phyloP scores from a whole-genome alignment of 2,113 vertebrate genomes.

The Tonatia bakeri region DNA sequence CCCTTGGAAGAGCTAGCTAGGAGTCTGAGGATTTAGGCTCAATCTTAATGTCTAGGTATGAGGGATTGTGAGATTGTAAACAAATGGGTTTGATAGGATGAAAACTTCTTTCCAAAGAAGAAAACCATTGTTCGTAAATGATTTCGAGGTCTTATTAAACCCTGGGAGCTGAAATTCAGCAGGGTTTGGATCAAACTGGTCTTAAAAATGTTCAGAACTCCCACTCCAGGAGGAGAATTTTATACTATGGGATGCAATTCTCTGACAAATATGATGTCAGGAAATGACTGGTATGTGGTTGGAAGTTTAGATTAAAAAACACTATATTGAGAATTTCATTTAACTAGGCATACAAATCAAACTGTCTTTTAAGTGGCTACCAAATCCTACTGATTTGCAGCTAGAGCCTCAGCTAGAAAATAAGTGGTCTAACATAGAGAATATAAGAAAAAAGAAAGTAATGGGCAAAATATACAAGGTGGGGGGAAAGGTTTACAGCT shows the following conservation, averaged over 20 bases:
- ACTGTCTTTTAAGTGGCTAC: not conserved
- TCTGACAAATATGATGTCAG: not conserved
- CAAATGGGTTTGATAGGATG: not conserved
- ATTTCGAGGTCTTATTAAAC: not conserved
- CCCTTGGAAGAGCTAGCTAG: not conserved
- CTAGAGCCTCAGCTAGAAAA: not conserved
- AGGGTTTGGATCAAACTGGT: not conserved
- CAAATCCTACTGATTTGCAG: constrained; percentile 2
- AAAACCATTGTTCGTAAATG: not conserved
- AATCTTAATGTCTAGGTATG: not conserved
- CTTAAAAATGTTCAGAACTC: not conserved
- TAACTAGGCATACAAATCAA: not conserved
- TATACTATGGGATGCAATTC: not conserved
- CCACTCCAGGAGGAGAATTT: not conserved
- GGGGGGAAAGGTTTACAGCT: not conserved
- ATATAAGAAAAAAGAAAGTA: not conserved
- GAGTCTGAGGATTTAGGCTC: not conserved
- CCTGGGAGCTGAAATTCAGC: not conserved
- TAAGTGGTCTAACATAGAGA: not conserved
- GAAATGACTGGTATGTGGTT: not conserved
- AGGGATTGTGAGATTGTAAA: not conserved
- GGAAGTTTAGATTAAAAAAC: not conserved
- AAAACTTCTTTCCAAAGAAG: not conserved
- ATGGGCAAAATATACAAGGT: not conserved
- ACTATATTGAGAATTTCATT: not conserved